phyloP scores from a whole-genome alignment of 1,140 invertebrate genomes.

The Psix sp. region DNA sequence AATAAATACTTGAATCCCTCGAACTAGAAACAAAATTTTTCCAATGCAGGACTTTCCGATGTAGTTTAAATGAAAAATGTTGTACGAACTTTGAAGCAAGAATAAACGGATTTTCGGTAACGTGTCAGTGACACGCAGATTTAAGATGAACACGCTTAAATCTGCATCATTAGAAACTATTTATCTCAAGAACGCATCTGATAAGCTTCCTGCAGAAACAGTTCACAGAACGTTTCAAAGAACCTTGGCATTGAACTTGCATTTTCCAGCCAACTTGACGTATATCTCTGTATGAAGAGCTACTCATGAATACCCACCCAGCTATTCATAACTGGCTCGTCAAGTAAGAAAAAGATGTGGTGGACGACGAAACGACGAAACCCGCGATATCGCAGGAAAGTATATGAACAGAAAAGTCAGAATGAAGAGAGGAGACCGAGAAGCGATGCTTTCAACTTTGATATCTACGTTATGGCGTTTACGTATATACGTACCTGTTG shows the following conservation, averaged over 20 bases:
- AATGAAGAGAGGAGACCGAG: constrained; percentile 13
- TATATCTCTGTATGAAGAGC: constrained; percentile 36
- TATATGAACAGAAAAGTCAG: constrained; percentile 34
- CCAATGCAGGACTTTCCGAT: too few species aligned
- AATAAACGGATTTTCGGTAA: too few species aligned
- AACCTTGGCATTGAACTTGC: constrained; percentile 66
- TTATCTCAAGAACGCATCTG: constrained; percentile 36
- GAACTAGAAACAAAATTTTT: too few species aligned
- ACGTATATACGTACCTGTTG: constrained; percentile 69
- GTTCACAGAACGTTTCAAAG: constrained; percentile 52
- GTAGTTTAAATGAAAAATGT: too few species aligned
- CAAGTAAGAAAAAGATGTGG: constrained; percentile 35
- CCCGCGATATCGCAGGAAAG: too few species aligned
- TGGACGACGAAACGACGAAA: constrained; percentile 5
- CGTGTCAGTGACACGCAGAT: too few species aligned
- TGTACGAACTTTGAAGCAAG: too few species aligned
- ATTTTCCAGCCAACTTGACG: constrained; percentile 61
- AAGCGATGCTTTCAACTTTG: constrained; percentile 50
- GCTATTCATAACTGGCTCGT: constrained; percentile 31
- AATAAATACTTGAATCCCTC: too few species aligned
- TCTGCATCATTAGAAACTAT: constrained; percentile 26
- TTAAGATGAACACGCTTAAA: too few species aligned
- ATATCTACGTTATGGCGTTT: constrained; percentile 62
- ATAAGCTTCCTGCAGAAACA: constrained; percentile 42
- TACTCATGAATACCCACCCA: constrained; percentile 41